Evolutionary conservation across 1,140 invertebrate species (phyloP).

Genomic region (Liolophura sinensis): DNA sequence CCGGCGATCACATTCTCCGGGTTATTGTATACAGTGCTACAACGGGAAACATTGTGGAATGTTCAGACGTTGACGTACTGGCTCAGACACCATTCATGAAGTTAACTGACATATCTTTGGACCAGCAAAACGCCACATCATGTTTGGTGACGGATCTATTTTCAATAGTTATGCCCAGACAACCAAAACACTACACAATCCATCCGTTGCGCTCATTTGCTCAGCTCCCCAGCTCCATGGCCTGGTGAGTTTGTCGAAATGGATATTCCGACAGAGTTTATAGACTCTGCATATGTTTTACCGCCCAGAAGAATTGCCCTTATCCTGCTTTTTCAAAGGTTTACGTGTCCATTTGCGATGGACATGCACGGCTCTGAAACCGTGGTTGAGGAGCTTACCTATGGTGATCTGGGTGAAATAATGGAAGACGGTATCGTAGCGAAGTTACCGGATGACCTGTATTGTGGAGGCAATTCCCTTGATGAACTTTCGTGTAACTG

Average conservation of each 20-base stretch:
- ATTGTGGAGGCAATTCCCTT: constrained; percentile 6
- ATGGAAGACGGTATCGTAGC: constrained; percentile 12
- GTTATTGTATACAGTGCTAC: no score
- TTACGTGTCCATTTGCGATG: no score
- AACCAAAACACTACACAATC: not conserved
- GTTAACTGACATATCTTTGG: constrained; percentile 10
- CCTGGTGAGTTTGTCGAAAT: constrained; percentile 25
- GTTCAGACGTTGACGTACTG: constrained; percentile 25
- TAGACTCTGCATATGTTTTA: constrained; percentile 10
- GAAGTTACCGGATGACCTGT: constrained; percentile 14
- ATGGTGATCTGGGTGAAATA: constrained; percentile 12
- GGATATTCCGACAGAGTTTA: constrained; percentile 7
- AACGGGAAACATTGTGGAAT: constrained; percentile 18
- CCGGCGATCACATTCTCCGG: no score
- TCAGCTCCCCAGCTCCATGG: constrained; percentile 11
- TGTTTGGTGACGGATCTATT: constrained; percentile 5
- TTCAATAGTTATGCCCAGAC: not conserved
- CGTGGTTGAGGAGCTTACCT: constrained; percentile 4
- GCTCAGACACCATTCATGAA: constrained; percentile 8
- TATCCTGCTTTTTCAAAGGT: no score
- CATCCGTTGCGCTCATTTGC: not conserved
- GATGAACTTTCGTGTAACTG: constrained; percentile 7
- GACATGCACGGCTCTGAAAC: no score
- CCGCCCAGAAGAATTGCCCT: not conserved
- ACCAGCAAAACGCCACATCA: no score